phyloP scores from a whole-genome alignment of 2,888 invertebrate species.

The Drosophila pullipes region DNA sequence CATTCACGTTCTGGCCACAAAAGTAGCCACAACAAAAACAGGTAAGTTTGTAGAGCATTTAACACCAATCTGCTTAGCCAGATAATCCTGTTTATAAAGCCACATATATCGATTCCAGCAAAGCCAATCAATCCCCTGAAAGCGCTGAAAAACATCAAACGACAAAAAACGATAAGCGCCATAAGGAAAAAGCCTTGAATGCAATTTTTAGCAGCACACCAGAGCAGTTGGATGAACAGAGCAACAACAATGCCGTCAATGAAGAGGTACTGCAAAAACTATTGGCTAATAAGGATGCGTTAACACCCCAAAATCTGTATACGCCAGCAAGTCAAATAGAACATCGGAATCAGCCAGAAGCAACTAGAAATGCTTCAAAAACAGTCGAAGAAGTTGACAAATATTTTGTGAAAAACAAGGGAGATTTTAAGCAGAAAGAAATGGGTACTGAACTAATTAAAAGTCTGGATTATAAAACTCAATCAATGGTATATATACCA shows the following conservation, averaged over 20 bases:
- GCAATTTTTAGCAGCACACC: slow-evolving; percentile 21
- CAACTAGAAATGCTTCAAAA: neutral
- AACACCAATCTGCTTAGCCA: slow-evolving; percentile 3
- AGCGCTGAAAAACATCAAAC: slow-evolving; percentile 5
- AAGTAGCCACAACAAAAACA: slow-evolving; percentile 10
- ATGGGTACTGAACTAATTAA: neutral
- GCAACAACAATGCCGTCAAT: neutral
- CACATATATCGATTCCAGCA: slow-evolving; percentile 26
- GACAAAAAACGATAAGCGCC: neutral
- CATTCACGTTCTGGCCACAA: slow-evolving; percentile 1
- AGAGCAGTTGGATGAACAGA: neutral
- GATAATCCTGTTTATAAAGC: slow-evolving; percentile 20
- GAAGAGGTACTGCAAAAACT: slow-evolving; percentile 1
- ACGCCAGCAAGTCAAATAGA: slow-evolving; percentile 15
- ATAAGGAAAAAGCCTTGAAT: slow-evolving; percentile 2
- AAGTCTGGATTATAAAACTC: neutral
- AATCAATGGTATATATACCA: neutral
- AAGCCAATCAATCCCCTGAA: slow-evolving; percentile 11
- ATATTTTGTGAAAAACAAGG: slow-evolving; percentile 26
- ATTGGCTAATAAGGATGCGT: slow-evolving; percentile 9
- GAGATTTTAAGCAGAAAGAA: neutral
- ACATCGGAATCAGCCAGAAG: neutral
- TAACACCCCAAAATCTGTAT: slow-evolving; percentile 7
- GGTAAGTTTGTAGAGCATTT: slow-evolving; percentile 33
- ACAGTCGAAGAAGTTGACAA: neutral